Evolutionary conservation across 2,113 vertebrate species (phyloP).

Genomic region (Pavo muticus): DNA sequence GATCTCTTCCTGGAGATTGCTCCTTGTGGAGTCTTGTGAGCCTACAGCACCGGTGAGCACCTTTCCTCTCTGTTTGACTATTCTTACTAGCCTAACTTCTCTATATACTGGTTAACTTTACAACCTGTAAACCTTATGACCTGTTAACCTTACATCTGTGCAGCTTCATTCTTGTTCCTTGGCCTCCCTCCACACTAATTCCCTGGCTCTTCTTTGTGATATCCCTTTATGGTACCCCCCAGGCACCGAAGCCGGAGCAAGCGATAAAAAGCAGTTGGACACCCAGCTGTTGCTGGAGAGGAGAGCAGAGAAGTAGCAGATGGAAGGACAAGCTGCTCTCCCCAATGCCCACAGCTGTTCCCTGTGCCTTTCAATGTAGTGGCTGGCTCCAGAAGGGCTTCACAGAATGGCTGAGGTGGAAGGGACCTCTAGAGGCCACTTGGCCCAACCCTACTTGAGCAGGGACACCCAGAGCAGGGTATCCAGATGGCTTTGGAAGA

Average conservation of each 20-base stretch:
- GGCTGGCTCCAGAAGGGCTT: not conserved
- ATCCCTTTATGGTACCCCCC: not conserved
- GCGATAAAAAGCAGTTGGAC: not conserved
- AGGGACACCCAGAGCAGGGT: not conserved
- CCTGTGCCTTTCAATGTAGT: not conserved
- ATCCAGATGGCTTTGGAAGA: not conserved
- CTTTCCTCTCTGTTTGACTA: too few species aligned
- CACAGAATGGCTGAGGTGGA: not conserved
- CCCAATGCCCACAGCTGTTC: not conserved
- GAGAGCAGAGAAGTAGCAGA: not conserved
- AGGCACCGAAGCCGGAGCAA: not conserved
- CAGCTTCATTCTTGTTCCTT: not conserved
- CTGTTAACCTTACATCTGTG: too few species aligned
- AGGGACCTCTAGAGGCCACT: not conserved
- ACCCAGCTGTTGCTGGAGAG: not conserved
- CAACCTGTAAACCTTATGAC: too few species aligned
- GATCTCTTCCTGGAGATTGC: too few species aligned
- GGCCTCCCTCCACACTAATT: not conserved
- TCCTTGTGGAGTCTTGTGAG: too few species aligned
- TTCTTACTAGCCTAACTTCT: too few species aligned
- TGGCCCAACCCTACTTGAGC: not conserved
- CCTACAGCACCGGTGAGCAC: too few species aligned
- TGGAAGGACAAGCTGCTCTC: not conserved
- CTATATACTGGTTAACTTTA: too few species aligned
- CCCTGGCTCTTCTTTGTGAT: not conserved